A percentile compares a stretch with the other conserved stretches of the same genome.
These are phyloP conservation scores for Nerophis ophidion DNA, from an alignment of 2,113 vertebrate genomes.

Conservation along the genomic window DNA sequence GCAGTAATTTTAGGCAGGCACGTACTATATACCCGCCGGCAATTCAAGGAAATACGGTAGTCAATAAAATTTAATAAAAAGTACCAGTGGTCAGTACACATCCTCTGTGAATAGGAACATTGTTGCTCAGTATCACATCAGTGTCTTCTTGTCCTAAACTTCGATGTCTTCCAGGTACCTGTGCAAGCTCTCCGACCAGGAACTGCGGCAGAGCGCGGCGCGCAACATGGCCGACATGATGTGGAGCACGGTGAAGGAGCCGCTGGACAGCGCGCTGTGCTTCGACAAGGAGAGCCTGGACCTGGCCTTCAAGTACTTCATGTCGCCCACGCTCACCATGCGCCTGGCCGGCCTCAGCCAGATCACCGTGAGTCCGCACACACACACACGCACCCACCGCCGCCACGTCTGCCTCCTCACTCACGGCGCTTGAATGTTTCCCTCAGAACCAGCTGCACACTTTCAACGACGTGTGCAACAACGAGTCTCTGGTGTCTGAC, in stretches of 20 bases:
- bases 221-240: constrained; percentile 99
- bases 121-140: no score
- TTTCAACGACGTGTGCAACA: constrained; percentile 99
- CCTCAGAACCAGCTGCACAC: constrained; percentile 96
- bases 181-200: constrained; percentile 97
- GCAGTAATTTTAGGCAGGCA: no score
- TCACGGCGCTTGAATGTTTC: neutral
- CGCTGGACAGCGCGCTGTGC: constrained; percentile 93
- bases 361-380: constrained; percentile 83
- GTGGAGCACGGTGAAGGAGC: constrained; percentile 99
- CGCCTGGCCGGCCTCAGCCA: constrained; percentile 96
- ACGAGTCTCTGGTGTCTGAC: constrained; percentile 97
- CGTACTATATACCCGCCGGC: no score
- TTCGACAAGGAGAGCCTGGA: constrained; percentile 98
- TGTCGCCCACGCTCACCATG: constrained; percentile 98
- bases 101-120: no score
- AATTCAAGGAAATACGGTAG: no score
- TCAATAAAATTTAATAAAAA: no score
- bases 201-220: constrained; percentile 94
- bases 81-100: no score
- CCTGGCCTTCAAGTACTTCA: constrained; percentile 99
- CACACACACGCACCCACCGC: no score
- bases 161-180: constrained; percentile 77
- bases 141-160: no score
- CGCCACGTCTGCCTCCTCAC: no score